phyloP scores from a whole-genome alignment of 1,140 invertebrate genomes.

The Tenebrio molitor region DNA sequence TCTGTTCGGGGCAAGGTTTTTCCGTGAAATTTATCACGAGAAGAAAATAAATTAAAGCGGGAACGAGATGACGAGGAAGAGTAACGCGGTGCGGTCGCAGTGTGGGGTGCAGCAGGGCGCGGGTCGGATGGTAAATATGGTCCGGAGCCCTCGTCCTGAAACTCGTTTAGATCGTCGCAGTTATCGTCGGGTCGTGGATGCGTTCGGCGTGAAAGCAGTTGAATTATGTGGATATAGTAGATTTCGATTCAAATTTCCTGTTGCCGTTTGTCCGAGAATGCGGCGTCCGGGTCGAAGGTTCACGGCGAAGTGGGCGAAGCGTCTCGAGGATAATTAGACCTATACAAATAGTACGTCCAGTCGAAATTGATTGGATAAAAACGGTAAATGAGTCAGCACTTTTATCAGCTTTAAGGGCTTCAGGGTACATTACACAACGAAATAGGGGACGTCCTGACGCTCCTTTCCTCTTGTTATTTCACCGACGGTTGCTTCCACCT shows the following conservation, averaged over 20 bases:
- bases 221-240: slow-evolving; percentile 31
- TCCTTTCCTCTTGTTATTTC: slow-evolving; percentile 22
- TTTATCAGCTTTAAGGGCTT: slow-evolving; percentile 36
- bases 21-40: too few relatives aligned
- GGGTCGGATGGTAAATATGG: too few relatives aligned
- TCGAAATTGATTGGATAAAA: slow-evolving; percentile 42
- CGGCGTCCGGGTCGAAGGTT: background rate
- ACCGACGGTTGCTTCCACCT: slow-evolving; percentile 2
- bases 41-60: too few relatives aligned
- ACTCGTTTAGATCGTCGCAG: slow-evolving; percentile 13
- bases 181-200: slow-evolving; percentile 1
- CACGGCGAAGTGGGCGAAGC: slow-evolving; percentile 23
- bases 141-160: too few relatives aligned
- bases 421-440: slow-evolving; percentile 31
- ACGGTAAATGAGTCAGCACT: slow-evolving; percentile 39
- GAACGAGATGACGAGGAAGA: too few relatives aligned
- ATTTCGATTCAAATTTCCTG: slow-evolving; percentile 41
- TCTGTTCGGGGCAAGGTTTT: too few relatives aligned
- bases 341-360: slow-evolving; percentile 45
- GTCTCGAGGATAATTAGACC: slow-evolving; percentile 42
- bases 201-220: slow-evolving; percentile 25
- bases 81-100: too few relatives aligned
- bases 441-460: slow-evolving; percentile 23
- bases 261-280: slow-evolving; percentile 30
- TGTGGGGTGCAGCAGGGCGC: too few relatives aligned